These are phyloP conservation scores for Sphecodes monilicornis DNA, from an alignment of 2,888 invertebrate species.

Conservation along the genomic window DNA sequence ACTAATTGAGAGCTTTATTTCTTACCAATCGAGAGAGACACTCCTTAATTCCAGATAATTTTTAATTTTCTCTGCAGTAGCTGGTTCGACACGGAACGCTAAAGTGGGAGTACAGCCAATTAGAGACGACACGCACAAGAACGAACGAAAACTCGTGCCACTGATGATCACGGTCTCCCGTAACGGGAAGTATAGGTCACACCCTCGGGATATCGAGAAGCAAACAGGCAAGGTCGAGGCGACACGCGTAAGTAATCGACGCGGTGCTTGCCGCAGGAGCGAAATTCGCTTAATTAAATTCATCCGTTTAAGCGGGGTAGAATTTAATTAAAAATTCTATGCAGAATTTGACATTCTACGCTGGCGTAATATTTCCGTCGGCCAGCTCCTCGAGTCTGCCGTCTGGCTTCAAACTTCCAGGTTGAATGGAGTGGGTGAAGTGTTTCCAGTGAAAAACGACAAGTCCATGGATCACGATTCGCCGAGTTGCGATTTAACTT, in stretches of 20 bases:
- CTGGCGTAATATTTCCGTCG: not conserved
- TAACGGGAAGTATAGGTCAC: not conserved
- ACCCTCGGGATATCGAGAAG: not conserved
- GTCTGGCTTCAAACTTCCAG: not conserved
- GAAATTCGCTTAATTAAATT: slow-evolving; percentile 18
- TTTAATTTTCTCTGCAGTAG: too few relatives aligned
- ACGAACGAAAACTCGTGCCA: too few relatives aligned
- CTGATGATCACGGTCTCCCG: not conserved
- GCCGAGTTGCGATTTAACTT: not conserved
- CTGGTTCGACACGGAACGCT: too few relatives aligned
- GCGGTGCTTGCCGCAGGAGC: not conserved
- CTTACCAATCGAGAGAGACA: too few relatives aligned
- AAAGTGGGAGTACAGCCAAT: not conserved
- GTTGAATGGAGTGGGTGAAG: not conserved
- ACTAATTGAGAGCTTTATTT: too few relatives aligned
- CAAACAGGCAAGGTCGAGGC: not conserved
- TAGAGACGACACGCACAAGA: not conserved
- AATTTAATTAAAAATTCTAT: slow-evolving; percentile 14
- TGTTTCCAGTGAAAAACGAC: not conserved
- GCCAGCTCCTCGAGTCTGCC: not conserved
- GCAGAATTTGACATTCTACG: not conserved
- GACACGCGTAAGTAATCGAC: not conserved
- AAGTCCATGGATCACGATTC: not conserved
- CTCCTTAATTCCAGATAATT: too few relatives aligned
- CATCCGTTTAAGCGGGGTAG: not conserved